These are phyloP conservation scores for Callipepla californica DNA, from an alignment of 2,113 vertebrate species.

Conservation along the genomic window DNA sequence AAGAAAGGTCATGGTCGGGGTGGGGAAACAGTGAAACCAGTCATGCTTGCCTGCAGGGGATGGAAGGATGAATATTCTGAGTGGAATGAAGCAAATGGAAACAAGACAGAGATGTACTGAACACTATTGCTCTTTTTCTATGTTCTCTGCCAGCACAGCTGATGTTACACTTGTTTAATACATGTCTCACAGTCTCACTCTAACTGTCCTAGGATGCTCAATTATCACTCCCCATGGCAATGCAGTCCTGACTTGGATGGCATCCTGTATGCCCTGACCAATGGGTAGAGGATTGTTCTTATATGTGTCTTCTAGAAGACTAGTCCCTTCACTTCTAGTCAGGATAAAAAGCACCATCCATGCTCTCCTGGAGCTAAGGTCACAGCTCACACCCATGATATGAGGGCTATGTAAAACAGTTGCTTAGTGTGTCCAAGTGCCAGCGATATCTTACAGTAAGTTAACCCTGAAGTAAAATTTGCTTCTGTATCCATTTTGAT, in stretches of 20 bases:
- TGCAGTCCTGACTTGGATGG: background rate
- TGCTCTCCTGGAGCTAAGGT: background rate
- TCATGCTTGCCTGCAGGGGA: background rate
- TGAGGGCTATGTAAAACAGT: fast-evolving
- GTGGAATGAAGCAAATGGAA: background rate
- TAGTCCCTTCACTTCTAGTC: background rate
- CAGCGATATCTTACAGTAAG: background rate
- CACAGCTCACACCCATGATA: background rate
- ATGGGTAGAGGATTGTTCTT: background rate
- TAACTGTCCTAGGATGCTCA: background rate
- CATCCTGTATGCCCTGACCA: background rate
- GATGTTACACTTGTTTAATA: background rate
- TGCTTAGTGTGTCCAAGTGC: background rate
- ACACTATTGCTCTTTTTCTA: background rate
- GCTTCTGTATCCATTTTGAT: background rate
- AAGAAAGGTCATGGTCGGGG: background rate
- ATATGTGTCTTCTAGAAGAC: background rate
- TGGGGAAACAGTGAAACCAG: background rate
- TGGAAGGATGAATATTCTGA: fast-evolving
- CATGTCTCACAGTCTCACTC: background rate
- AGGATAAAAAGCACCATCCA: background rate
- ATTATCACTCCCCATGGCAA: background rate
- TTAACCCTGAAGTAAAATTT: background rate
- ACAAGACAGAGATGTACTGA: background rate
- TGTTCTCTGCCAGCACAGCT: background rate